Evolutionary conservation across 1,140 invertebrate species (phyloP).

Genomic region (Drosophila jambulina): DNA sequence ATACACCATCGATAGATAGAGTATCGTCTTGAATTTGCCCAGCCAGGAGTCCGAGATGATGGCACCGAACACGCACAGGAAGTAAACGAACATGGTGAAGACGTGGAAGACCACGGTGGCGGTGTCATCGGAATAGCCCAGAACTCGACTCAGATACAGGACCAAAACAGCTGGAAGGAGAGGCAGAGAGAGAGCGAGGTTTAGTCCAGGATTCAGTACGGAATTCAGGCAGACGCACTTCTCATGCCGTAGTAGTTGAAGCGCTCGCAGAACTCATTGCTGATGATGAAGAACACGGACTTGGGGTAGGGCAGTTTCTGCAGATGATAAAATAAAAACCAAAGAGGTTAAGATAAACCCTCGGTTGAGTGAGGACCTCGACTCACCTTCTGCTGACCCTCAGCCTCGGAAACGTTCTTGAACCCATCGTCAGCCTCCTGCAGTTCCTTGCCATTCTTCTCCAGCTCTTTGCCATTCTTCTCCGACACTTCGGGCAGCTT

Average conservation of each 20-base stretch:
- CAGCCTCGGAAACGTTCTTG: slow-evolving; percentile 64
- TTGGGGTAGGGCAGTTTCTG: slow-evolving; percentile 93
- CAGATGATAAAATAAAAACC: slow-evolving; percentile 73
- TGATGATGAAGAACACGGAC: slow-evolving; percentile 96
- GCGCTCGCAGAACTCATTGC: slow-evolving; percentile 98
- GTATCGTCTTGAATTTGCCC: slow-evolving; percentile 94
- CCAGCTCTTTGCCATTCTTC: slow-evolving; percentile 43
- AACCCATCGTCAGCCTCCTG: slow-evolving; percentile 33
- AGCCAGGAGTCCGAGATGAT: slow-evolving; percentile 93
- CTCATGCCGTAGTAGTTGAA: slow-evolving; percentile 98
- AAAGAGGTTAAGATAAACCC: not conserved
- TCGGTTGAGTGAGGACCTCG: accelerated
- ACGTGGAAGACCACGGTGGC: slow-evolving; percentile 92
- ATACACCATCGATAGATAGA: slow-evolving; percentile 96
- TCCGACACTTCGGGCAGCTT: slow-evolving; percentile 22
- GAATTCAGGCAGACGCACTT: slow-evolving; percentile 88
- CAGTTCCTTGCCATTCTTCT: slow-evolving; percentile 51
- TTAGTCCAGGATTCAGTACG: not conserved
- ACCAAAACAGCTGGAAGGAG: slow-evolving; percentile 89
- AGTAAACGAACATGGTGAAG: slow-evolving; percentile 93
- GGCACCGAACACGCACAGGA: slow-evolving; percentile 92
- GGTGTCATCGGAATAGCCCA: slow-evolving; percentile 88
- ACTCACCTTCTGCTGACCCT: slow-evolving; percentile 77
- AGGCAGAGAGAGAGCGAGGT: slow-evolving; percentile 85
- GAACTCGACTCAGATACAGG: slow-evolving; percentile 90